Percentiles rank a stretch among this genome's conserved stretches.
phyloP scores from a whole-genome alignment of 1,140 invertebrate genomes.

The Arion vulgaris region DNA sequence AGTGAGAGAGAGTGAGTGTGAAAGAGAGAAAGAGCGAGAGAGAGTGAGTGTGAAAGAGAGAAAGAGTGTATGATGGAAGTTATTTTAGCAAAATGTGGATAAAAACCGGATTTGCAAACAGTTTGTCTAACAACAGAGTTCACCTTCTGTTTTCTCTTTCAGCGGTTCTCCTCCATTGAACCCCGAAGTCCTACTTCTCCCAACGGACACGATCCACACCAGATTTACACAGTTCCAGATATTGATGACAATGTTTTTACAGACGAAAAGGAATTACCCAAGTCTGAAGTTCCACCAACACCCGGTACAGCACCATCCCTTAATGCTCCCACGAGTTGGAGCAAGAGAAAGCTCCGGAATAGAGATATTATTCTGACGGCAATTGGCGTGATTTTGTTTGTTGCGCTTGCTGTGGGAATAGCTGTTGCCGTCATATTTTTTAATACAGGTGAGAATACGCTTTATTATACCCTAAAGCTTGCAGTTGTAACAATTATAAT shows the following conservation, averaged over 20 bases:
- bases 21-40: no score
- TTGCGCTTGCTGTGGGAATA: conserved; percentile 20
- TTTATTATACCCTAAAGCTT: neutral
- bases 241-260: conserved; percentile 19
- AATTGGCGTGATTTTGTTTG: neutral
- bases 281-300: conserved; percentile 15
- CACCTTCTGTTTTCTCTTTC: neutral
- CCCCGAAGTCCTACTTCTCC: conserved; percentile 5
- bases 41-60: neutral
- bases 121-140: no score
- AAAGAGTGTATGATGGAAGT: no score
- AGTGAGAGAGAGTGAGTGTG: no score
- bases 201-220: neutral
- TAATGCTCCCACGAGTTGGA: neutral
- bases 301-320: conserved; percentile 19
- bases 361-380: conserved; percentile 5
- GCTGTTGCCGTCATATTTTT: conserved; percentile 19
- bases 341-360: neutral
- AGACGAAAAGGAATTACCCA: conserved; percentile 11
- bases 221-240: conserved; percentile 18
- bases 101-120: neutral
- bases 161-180: conserved; percentile 37
- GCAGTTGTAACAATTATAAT: no score
- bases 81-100: neutral
- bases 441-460: neutral